phyloP scores from a whole-genome alignment of 1,140 invertebrate species.

The Goniozus legneri region DNA sequence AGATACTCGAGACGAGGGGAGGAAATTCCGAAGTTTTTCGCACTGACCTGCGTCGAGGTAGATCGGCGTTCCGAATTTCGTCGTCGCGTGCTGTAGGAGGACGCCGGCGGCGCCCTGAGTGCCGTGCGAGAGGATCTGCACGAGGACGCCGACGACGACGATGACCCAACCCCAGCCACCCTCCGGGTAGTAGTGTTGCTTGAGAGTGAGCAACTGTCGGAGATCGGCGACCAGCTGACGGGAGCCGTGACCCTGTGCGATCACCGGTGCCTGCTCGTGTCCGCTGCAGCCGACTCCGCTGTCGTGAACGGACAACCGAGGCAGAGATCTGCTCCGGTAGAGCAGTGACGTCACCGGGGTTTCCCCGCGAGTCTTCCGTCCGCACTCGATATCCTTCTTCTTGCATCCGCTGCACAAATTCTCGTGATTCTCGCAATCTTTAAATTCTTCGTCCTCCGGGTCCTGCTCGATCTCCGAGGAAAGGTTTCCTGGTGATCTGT shows the following conservation, averaged over 20 bases:
- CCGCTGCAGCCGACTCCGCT: constrained; percentile 39
- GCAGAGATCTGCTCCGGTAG: constrained; percentile 39
- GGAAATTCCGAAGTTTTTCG: too few relatives aligned
- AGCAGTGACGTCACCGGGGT: constrained; percentile 19
- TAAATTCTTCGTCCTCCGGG: too few relatives aligned
- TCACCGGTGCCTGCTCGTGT: constrained; percentile 38
- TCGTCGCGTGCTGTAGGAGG: constrained; percentile 53
- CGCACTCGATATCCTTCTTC: constrained; percentile 4
- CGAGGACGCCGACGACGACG: constrained; percentile 58
- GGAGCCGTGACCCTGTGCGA: constrained; percentile 24
- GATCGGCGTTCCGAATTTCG: constrained; percentile 52
- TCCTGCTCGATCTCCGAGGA: too few relatives aligned
- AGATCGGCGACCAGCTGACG: constrained; percentile 52
- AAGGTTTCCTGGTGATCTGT: too few relatives aligned
- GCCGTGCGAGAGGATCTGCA: constrained; percentile 64
- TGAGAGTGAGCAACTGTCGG: constrained; percentile 60
- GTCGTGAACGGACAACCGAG: constrained; percentile 38
- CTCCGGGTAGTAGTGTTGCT: constrained; percentile 72
- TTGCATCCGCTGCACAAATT: neutral
- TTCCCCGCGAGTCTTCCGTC: too few relatives aligned
- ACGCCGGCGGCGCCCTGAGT: constrained; percentile 60
- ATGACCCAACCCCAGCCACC: constrained; percentile 75
- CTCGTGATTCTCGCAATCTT: too few relatives aligned
- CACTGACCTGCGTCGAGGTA: constrained; percentile 57
- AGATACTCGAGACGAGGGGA: too few relatives aligned